These are phyloP conservation scores for Nothoprocta pentlandii DNA, from an alignment of 2,113 vertebrate genomes.

Conservation along the genomic window DNA sequence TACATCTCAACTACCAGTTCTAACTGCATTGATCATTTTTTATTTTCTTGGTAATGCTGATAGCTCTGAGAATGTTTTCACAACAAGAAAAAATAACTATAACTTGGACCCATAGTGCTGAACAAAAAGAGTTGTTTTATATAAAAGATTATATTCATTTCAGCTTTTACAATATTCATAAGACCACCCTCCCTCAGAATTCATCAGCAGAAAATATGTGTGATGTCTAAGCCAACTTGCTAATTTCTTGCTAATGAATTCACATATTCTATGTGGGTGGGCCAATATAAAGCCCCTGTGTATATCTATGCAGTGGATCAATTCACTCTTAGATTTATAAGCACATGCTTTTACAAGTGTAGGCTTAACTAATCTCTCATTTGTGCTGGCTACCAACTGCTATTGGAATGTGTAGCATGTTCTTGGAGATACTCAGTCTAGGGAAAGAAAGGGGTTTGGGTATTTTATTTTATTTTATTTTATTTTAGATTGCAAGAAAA, in stretches of 20 bases:
- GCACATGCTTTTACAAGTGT: background rate
- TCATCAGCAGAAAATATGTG: background rate
- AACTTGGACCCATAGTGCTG: background rate
- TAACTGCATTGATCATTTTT: background rate
- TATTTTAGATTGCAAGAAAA: background rate
- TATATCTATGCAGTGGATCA: background rate
- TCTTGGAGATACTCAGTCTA: background rate
- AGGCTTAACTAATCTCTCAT: background rate
- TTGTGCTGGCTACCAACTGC: background rate
- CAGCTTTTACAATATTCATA: background rate
- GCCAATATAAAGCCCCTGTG: slow-evolving; percentile 8
- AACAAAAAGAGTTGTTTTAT: background rate
- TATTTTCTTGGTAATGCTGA: background rate
- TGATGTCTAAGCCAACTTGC: background rate
- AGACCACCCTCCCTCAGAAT: background rate
- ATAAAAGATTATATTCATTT: background rate
- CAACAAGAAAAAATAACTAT: background rate
- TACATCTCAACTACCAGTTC: background rate
- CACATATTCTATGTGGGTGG: background rate
- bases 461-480: background rate
- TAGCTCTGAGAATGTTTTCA: background rate
- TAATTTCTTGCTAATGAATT: slow-evolving; percentile 6
- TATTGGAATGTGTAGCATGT: background rate
- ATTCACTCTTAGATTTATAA: background rate
- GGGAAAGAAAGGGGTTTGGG: background rate